Percentiles rank a stretch among this genome's conserved stretches.
Evolutionary conservation across 30 jellyfish, hydroid and myxozoan species (phyloP).

Genomic region (Sanderia malayensis): DNA sequence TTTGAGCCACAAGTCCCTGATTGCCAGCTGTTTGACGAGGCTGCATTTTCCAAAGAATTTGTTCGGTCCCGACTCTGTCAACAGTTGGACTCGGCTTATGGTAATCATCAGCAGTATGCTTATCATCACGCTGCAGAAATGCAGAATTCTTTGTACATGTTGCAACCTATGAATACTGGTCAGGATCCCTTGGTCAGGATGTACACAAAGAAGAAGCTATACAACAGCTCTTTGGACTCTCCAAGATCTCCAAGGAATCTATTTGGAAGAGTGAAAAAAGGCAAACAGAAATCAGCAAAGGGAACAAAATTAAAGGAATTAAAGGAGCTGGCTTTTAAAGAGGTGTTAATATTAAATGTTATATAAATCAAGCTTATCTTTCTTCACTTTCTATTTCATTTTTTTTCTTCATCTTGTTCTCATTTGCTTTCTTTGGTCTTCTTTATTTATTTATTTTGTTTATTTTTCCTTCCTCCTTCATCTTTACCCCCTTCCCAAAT

Average conservation of each 20-base stretch:
- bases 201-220: slow-evolving; percentile 31
- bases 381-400: too few relatives aligned
- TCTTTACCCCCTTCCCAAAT: too few relatives aligned
- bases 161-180: background rate
- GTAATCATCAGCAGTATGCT: background rate
- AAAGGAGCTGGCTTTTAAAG: background rate
- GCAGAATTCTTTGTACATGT: background rate
- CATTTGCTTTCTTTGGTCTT: too few relatives aligned
- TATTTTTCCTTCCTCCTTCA: too few relatives aligned
- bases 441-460: too few relatives aligned
- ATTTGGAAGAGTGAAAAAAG: background rate
- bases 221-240: slow-evolving; percentile 22
- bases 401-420: too few relatives aligned
- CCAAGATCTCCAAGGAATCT: slow-evolving; percentile 39
- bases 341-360: too few relatives aligned
- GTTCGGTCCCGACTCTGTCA: slow-evolving; percentile 27
- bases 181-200: slow-evolving; percentile 8
- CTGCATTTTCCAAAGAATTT: slow-evolving; percentile 26
- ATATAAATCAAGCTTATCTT: too few relatives aligned
- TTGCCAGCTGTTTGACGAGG: slow-evolving; percentile 9
- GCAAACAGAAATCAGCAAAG: background rate
- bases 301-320: background rate
- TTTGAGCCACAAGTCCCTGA: slow-evolving; percentile 26
- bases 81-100: slow-evolving; percentile 25
- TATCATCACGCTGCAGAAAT: background rate